Conservation (phyloP, 2,113 vertebrate genomes). For the Microcebus lehilahytsara region DNA sequence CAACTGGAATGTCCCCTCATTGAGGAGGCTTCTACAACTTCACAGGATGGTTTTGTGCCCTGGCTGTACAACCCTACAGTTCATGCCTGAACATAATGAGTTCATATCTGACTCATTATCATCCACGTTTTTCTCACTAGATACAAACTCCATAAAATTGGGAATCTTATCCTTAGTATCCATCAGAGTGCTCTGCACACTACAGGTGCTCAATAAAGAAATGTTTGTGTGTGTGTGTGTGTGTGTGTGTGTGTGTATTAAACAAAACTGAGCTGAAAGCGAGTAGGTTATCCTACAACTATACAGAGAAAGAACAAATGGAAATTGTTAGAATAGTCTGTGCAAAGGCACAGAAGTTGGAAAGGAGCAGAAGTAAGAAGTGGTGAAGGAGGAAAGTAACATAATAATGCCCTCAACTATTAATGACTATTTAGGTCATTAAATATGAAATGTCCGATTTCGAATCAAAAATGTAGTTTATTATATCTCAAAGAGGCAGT, state of each 20-base stretch:
- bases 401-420: not conserved
- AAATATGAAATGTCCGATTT: no score
- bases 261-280: not conserved
- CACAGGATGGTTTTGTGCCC: not conserved
- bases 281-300: not conserved
- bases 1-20: not conserved
- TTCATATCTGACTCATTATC: not conserved
- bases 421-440: no score
- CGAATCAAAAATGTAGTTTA: no score
- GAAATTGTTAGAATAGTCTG: not conserved
- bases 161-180: not conserved
- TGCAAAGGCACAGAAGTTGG: not conserved
- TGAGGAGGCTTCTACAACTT: not conserved
- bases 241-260: not conserved
- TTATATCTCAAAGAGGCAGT: no score
- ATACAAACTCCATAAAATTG: not conserved
- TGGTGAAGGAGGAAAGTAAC: not conserved
- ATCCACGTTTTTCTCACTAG: not conserved
- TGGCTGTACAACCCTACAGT: not conserved
- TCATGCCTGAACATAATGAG: no score
- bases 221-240: not conserved
- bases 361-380: not conserved
- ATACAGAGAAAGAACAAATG: not conserved
- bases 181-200: not conserved
- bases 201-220: constrained; percentile 11